Evolutionary conservation across 2,888 invertebrate species (phyloP).

Genomic region (Altica lythri): DNA sequence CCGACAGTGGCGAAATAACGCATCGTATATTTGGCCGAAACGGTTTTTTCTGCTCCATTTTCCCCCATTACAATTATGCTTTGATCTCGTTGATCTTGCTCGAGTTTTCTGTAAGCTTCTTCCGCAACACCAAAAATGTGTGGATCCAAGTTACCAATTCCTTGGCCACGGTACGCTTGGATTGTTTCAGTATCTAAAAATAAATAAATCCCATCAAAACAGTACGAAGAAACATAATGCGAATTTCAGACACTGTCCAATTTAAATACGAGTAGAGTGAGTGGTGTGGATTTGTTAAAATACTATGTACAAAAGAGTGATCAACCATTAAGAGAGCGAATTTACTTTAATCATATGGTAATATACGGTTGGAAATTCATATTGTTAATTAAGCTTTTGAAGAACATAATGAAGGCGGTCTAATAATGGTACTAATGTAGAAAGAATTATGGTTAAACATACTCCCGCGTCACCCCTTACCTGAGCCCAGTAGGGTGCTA

Average conservation of each 20-base stretch:
- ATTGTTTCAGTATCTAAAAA: slow-evolving; percentile 80
- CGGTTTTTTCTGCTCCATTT: slow-evolving; percentile 98
- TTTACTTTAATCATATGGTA: not conserved
- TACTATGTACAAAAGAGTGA: not conserved
- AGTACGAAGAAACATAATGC: no score
- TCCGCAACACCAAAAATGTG: slow-evolving; percentile 99
- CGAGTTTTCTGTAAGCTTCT: slow-evolving; percentile 95
- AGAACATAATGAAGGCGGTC: no score
- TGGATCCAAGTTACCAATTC: slow-evolving; percentile 95
- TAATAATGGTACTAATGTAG: no score
- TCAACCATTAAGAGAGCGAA: not conserved
- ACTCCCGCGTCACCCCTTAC: no score
- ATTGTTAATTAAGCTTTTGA: no score
- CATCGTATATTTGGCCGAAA: slow-evolving; percentile 99
- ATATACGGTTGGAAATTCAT: not conserved
- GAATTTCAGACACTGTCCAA: not conserved
- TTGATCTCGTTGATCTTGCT: slow-evolving; percentile 79
- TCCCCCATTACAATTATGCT: slow-evolving; percentile 95
- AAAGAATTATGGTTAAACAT: no score
- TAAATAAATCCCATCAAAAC: no score
- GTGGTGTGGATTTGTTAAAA: not conserved
- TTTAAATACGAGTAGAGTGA: not conserved
- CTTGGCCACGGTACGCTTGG: slow-evolving; percentile 90
- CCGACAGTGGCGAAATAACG: slow-evolving; percentile 96
- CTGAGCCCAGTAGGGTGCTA: no score